phyloP scores from a whole-genome alignment of 1,140 invertebrate species.

The Dysdera silvatica region DNA sequence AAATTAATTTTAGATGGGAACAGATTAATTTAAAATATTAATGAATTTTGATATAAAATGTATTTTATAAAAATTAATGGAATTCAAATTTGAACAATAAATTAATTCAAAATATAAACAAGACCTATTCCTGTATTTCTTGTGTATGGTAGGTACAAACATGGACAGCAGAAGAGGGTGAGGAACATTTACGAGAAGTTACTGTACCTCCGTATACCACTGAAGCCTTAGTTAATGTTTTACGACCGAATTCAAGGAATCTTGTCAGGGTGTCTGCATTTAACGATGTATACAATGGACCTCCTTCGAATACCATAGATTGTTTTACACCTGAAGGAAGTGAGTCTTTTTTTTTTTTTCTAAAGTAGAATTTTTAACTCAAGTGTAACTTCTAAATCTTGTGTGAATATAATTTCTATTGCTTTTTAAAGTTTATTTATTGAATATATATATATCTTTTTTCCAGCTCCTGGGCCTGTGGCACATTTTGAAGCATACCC shows the following conservation, averaged over 20 bases:
- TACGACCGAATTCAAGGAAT: constrained; percentile 82
- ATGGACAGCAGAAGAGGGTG: constrained; percentile 66
- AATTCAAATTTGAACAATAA: too few species aligned
- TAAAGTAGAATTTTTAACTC: too few species aligned
- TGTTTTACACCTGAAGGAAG: constrained; percentile 42
- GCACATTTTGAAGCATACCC: constrained; percentile 69
- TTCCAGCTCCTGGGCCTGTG: constrained; percentile 70
- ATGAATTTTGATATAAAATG: too few species aligned
- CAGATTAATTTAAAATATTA: too few species aligned
- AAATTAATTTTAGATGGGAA: too few species aligned
- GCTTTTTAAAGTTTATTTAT: background rate
- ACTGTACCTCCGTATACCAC: constrained; percentile 64
- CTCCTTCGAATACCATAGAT: constrained; percentile 69
- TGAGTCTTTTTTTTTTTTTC: constrained; percentile 1
- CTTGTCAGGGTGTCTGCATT: constrained; percentile 79
- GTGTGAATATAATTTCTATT: too few species aligned
- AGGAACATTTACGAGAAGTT: constrained; percentile 66
- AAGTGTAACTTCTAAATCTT: too few species aligned
- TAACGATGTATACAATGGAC: constrained; percentile 82
- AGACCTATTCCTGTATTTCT: background rate
- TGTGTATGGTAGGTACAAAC: constrained; percentile 61
- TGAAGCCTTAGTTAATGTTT: constrained; percentile 64
- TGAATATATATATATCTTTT: background rate
- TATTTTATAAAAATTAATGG: too few species aligned
- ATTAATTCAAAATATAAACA: too few species aligned